Evolutionary conservation across 2,797 vertebrate genomes (phyloP).

Genomic region (Semotilus atromaculatus): DNA sequence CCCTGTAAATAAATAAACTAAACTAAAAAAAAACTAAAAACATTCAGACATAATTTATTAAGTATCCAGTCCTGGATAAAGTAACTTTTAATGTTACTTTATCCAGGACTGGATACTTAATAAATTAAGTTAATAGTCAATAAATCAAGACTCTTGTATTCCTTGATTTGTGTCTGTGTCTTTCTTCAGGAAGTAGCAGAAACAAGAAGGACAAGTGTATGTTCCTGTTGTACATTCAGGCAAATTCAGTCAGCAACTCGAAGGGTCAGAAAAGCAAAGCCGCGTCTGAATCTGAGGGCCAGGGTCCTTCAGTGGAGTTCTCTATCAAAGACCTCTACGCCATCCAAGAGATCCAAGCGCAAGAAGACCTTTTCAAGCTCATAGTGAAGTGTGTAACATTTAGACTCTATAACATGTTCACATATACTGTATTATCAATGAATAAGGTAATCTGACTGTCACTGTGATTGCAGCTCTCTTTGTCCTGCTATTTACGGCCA

Average conservation of each 20-base stretch:
- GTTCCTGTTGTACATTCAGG: constrained; percentile 95
- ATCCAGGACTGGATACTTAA: too few species aligned
- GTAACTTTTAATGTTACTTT: too few species aligned
- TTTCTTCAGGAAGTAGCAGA: constrained; percentile 80
- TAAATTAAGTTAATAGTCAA: too few species aligned
- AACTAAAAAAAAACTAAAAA: too few species aligned
- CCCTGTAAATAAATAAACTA: too few species aligned
- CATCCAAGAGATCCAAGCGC: constrained; percentile 96
- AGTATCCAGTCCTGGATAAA: not conserved
- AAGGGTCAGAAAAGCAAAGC: constrained; percentile 87
- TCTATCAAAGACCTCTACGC: constrained; percentile 96
- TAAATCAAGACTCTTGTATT: not conserved
- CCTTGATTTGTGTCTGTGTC: constrained; percentile 21
- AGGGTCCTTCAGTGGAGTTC: constrained; percentile 86
- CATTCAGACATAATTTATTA: not conserved
- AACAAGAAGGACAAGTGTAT: constrained; percentile 96
- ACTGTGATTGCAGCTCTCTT: constrained; percentile 85
- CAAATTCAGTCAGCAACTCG: constrained; percentile 92
- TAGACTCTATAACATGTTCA: not conserved
- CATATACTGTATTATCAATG: not conserved
- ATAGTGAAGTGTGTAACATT: constrained; percentile 76
- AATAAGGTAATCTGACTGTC: not conserved
- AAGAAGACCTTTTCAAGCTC: constrained; percentile 78
- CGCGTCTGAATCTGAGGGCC: constrained; percentile 73
- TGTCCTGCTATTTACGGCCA: constrained; percentile 98